Base-by-base conservation (phyloP, 2,797 vertebrate genomes). In the Dendrocincla tyrannina region DNA sequence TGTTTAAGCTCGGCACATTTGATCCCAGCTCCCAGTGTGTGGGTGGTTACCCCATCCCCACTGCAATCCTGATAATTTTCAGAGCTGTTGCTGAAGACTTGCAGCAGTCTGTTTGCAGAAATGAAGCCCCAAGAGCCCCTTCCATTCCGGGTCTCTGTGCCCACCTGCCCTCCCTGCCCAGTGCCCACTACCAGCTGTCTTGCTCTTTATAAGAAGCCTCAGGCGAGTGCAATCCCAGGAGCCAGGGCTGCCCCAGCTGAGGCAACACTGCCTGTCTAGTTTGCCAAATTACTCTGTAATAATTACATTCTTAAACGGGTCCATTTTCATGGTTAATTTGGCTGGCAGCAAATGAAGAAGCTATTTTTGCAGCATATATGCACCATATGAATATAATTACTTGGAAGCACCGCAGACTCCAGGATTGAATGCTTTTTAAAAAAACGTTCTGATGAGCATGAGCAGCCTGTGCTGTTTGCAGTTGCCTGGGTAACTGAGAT, bases 401-500 rank as follows among this genome's bases (percentile, higher is more conserved):
- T 96, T 88, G 76, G 89, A 92, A 95, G 44, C 70, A 47, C 82
- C 89, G 85, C 79, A 96, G 82, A 76, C 55, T 85, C 59, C 85
- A 76, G 88, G 89, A 97, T 4, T 80, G 72, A 95, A 96, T 47
- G 82, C 7, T 62, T 81, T 89, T 80, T 49, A 3, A 52, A 95
- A 88, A 83, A 47, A 33, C 0, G 20, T 55, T 94, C 59, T 81
- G 91, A 95, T 88, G 86, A 96, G 75, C 78, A n/a, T 56, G 56
- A 95, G 92, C 88, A 83, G 88, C 75, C 84, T 10, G 11, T 94
- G 89, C 87, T 35, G 24, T 89, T 97, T 96, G 93, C 88, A 13
- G 97, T 98, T 98, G 94, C 97, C 97, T 96, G 93, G 95, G 97
- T 80, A 98, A 98, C 98, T 14, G 79, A 89, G 67, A 96, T 93